Base-by-base conservation (phyloP, 2,797 vertebrate species). In the Silurus lanzhouensis region DNA sequence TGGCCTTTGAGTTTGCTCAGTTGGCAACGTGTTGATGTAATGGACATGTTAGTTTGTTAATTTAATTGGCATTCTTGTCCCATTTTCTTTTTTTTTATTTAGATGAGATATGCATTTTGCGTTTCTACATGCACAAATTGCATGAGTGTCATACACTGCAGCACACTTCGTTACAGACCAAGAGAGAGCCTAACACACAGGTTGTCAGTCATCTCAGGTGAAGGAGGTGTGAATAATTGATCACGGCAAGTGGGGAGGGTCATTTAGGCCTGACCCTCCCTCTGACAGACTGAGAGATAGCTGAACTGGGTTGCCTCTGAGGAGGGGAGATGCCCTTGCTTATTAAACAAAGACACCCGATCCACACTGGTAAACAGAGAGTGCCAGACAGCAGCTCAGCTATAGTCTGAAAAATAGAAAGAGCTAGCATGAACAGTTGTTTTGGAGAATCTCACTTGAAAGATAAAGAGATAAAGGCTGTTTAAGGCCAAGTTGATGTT, bases 291-390 rank as follows among this genome's bases (percentile, higher is more conserved):
- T 78, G 81, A 90, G 89, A 90, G 90, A 91, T 90, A 90, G 89
- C 75, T 79, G 88, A 89, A 89, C 88, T 91, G 79, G n/a, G 75
- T 82, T 67, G 75, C 83, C 86, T 87, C 61, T 64, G 52, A 85
- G 90, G 93, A 83, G 91, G 90, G 88, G 81, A 88, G 89, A 88
- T 84, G 86, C 84, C 87, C 89, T 81, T 83, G 78, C 88, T 94
- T 95, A 94, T 95, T 93, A 93, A 93, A 92, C 90, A 91, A 90
- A 90, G 95, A 94, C 92, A 96, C 90, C 90, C 61, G 93, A 95
- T 93, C 93, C 66, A 87, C 38, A 44, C 1, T 57, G 79, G 57
- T 94, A 94, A 95, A 94, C 92, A 89, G 94, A 95, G 93, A 92
- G 89, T 86, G 74, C 22, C 88, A 88, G 89, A 92, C 88, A 91